Percentiles rank a stretch among this genome's conserved stretches.
phyloP scores from a whole-genome alignment of 2,113 vertebrate genomes.

The Hepsetus odoe region DNA sequence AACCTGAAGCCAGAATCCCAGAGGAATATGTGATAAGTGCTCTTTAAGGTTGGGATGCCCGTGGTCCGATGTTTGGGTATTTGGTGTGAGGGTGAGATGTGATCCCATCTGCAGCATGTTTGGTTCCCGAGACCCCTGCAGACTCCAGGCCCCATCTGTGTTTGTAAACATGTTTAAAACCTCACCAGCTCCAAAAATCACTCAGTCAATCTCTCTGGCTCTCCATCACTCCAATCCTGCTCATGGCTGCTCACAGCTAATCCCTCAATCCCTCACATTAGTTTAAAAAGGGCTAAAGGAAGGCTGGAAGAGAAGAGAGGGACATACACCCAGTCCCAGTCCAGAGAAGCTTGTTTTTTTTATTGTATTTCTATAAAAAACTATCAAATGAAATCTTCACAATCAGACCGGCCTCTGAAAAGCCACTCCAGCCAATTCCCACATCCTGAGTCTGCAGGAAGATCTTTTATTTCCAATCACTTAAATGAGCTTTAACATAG shows the following conservation, averaged over 20 bases:
- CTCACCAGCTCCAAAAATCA: not conserved
- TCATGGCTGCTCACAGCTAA: not conserved
- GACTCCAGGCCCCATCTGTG: not conserved
- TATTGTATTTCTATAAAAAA: no score
- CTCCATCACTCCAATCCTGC: not conserved
- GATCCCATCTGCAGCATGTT: not conserved
- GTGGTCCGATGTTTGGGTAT: not conserved
- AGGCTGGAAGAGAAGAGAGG: not conserved
- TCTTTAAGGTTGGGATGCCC: not conserved
- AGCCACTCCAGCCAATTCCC: no score
- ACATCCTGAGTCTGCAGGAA: no score
- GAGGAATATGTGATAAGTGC: not conserved
- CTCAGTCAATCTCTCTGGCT: not conserved
- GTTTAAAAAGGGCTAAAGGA: not conserved
- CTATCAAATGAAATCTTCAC: no score
- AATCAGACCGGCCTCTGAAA: no score
- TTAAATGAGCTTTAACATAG: no score
- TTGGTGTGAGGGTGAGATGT: not conserved
- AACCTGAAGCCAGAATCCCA: not conserved
- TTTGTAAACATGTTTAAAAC: conserved; percentile 20
- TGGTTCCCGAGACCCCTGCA: not conserved
- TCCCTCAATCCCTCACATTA: not conserved
- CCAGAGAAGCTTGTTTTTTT: not conserved
- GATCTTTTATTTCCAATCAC: no score
- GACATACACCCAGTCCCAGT: not conserved